Conservation (phyloP, 2,888 invertebrate species). For the Cremastinae sp. region DNA sequence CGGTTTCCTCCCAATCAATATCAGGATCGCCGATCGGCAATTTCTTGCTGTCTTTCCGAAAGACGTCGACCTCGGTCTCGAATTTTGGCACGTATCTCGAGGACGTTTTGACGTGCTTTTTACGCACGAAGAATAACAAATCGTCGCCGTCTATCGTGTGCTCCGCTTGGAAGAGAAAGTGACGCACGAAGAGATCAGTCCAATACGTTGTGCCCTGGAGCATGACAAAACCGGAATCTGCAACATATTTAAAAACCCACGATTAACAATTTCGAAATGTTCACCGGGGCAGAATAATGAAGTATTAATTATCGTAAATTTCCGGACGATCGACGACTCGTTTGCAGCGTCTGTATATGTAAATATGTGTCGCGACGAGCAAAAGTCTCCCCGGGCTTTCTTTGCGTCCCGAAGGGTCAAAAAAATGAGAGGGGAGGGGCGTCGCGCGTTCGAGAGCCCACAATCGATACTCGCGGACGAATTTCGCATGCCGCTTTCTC, state of each 20-base stretch:
- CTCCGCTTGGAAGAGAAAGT: conserved; percentile 95
- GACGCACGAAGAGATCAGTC: conserved; percentile 96
- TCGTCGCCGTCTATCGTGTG: conserved; percentile 96
- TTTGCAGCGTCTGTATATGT: too few relatives aligned
- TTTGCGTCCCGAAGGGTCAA: conserved; percentile 5
- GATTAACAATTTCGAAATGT: background rate
- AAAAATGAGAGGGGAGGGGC: background rate
- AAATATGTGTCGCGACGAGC: background rate
- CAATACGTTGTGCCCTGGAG: conserved; percentile 96
- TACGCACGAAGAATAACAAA: conserved; percentile 96
- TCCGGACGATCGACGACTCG: too few relatives aligned
- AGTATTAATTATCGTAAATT: too few relatives aligned
- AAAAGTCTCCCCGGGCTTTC: background rate
- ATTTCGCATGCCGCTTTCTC: too few relatives aligned
- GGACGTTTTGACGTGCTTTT: conserved; percentile 93
- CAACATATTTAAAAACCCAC: conserved; percentile 65
- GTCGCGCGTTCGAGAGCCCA: background rate
- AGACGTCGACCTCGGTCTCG: conserved; percentile 98
- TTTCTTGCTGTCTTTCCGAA: conserved; percentile 97
- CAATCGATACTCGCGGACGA: conserved; percentile 5
- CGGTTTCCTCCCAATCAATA: conserved; percentile 99
- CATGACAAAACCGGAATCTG: conserved; percentile 95
- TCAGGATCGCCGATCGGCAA: conserved; percentile 97
- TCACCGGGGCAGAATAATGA: too few relatives aligned
- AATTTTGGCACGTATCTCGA: conserved; percentile 94